Conservation (phyloP, 2,888 invertebrate genomes). For the Mythimna pallens region DNA sequence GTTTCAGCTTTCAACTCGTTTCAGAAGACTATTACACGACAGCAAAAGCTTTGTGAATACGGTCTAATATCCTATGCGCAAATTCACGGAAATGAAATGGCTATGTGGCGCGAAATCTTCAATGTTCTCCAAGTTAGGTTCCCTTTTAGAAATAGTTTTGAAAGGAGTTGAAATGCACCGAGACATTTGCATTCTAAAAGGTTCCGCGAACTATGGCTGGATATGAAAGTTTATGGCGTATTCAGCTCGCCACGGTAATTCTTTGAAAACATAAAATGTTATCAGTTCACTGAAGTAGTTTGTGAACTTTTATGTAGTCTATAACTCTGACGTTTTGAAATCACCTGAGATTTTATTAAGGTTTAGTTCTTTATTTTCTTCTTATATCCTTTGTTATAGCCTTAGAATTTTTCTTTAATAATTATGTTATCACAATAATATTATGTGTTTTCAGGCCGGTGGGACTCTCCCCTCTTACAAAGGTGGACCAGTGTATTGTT, state of each 20-base stretch:
- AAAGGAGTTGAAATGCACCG: conserved; percentile 83
- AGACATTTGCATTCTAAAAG: conserved; percentile 87
- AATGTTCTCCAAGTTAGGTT: conserved; percentile 79
- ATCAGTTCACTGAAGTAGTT: conserved; percentile 69
- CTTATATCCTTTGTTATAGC: background rate
- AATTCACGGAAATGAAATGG: conserved; percentile 77
- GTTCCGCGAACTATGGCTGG: conserved; percentile 73
- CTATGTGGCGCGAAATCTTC: conserved; percentile 77
- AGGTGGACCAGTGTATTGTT: too few species aligned
- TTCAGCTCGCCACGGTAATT: conserved; percentile 68
- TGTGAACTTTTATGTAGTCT: conserved; percentile 65
- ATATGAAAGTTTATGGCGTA: conserved; percentile 79
- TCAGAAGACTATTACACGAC: conserved; percentile 61
- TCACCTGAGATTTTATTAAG: conserved; percentile 42
- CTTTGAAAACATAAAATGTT: conserved; percentile 73
- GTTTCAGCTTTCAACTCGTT: conserved; percentile 65
- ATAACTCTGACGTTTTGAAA: conserved; percentile 53
- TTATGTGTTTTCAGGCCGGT: too few species aligned
- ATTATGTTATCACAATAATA: background rate
- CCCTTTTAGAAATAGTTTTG: conserved; percentile 84
- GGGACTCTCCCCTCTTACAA: too few species aligned
- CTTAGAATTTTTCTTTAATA: background rate
- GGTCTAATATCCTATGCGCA: conserved; percentile 72
- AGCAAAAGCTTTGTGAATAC: conserved; percentile 68
- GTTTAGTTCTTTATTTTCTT: conserved; percentile 21